Evolutionary conservation across 2,113 vertebrate species (phyloP), one percentile per base, ranked within the genome.

Genomic region (Lamprotornis superbus): DNA sequence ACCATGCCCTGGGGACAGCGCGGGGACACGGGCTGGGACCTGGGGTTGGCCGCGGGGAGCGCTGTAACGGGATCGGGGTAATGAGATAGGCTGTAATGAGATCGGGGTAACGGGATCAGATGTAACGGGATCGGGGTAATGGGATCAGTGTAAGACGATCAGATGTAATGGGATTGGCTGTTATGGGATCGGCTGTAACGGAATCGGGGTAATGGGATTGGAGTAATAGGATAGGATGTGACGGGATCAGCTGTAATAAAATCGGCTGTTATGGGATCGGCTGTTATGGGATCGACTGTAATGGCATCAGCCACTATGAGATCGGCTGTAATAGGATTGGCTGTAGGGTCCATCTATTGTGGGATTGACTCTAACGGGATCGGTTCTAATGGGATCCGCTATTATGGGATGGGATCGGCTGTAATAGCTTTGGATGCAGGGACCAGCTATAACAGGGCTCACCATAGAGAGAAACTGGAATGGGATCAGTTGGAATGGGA

Each of bases 141-240:
- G 50, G 9, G 50, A 50, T 50, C 24, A 9, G 46, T 18, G 42
- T 44, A 44, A 44, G 7, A 44, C 20, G 46, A 46, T 44, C 42
- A 44, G 47, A 4, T 23, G 19, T 24, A 14, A 20, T 0, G 15
- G 56, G 47, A 70, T 37, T 27, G 11, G 55, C 0, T 8, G 40
- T 57, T 12, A 27, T 0, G 24, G 17, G 59, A 39, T 46, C 21
- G 30, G 14, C 39, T 24, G 7, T 12, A 22, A 50, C 0, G 11
- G 69, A 50, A n/a, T 12, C 6, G 1, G 20, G 16, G 5, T 25
- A 2, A 33, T 1, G 10, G 77, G 42, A 70, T 16, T 1, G 2
- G 7, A 3, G 5, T 4, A 1, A 52, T 0, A 9, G 83, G 50
- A n/a, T 12, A 4, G 2, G 20, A 19, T 30, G 5, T 25, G 2